Percentiles rank a stretch among this genome's conserved stretches.
phyloP scores from a whole-genome alignment of 2,113 vertebrate species.

The Eupsittula cactorum region DNA sequence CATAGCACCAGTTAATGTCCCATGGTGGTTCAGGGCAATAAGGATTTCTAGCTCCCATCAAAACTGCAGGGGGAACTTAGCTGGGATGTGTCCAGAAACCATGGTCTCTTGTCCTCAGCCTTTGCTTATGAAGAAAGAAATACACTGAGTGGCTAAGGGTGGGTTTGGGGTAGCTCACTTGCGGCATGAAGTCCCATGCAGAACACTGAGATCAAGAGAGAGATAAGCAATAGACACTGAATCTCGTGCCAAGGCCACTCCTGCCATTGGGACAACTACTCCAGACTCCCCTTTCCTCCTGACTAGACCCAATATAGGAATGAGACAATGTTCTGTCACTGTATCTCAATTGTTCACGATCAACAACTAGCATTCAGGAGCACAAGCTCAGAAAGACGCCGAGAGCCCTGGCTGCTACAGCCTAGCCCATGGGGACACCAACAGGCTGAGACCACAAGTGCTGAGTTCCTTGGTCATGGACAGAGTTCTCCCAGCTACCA shows the following conservation, averaged over 20 bases:
- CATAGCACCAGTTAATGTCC: conserved; percentile 41
- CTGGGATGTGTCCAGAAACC: neutral
- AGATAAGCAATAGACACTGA: neutral
- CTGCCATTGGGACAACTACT: neutral
- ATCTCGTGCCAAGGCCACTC: neutral
- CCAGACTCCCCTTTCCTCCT: neutral
- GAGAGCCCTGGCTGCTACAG: neutral
- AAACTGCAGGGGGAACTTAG: neutral
- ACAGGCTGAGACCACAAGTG: rapidly evolving
- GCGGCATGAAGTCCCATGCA: neutral
- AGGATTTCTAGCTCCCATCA: neutral
- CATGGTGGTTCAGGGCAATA: neutral
- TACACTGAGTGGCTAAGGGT: neutral
- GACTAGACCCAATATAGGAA: neutral
- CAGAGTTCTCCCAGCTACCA: too few species aligned
- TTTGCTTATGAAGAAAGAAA: neutral
- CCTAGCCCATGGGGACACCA: rapidly evolving
- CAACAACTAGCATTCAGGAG: neutral
- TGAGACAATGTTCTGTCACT: neutral
- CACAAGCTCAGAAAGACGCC: rapidly evolving
- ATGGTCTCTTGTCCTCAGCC: neutral
- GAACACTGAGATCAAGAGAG: neutral
- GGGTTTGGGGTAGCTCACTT: neutral
- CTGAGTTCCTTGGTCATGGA: neutral
- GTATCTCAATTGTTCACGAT: neutral